A percentile compares a stretch with the other conserved stretches of the same genome.
Conservation (phyloP, 2,888 invertebrate species). For the Helleia helle region DNA sequence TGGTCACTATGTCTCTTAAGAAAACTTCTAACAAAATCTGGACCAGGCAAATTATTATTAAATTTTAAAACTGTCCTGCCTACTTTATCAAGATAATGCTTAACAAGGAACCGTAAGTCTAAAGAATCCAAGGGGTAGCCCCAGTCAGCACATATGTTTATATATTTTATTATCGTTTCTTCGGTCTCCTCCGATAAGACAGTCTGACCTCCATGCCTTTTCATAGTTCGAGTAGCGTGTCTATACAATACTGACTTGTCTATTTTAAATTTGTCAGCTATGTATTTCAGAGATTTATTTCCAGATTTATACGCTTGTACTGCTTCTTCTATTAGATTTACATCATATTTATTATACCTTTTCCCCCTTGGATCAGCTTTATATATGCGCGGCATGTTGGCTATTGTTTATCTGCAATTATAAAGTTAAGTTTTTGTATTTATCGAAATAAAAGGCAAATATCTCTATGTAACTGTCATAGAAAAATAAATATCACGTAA, state of each 20-base stretch:
- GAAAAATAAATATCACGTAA: too few species aligned
- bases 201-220: slow-evolving; percentile 19
- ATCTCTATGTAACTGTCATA: too few species aligned
- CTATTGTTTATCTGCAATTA: too few species aligned
- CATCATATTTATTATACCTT: slow-evolving; percentile 11
- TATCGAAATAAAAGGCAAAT: too few species aligned
- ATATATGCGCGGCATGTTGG: slow-evolving; percentile 12
- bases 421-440: too few species aligned
- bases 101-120: slow-evolving; percentile 19
- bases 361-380: slow-evolving; percentile 12
- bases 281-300: background rate
- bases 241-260: slow-evolving; percentile 13
- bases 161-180: slow-evolving; percentile 17
- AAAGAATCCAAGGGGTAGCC: slow-evolving; percentile 20
- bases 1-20: slow-evolving; percentile 21
- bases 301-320: slow-evolving; percentile 1
- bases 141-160: slow-evolving; percentile 22
- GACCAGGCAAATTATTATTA: slow-evolving; percentile 21
- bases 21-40: slow-evolving; percentile 22
- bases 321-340: slow-evolving; percentile 8
- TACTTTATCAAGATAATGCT: slow-evolving; percentile 18
- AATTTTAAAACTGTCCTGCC: slow-evolving; percentile 11
- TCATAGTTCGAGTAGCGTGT: slow-evolving; percentile 13
- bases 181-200: slow-evolving; percentile 14
- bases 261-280: slow-evolving; percentile 13